These are phyloP conservation scores for Erpobdella octoculata DNA, from an alignment of 2,888 invertebrate genomes.

Conservation along the genomic window DNA sequence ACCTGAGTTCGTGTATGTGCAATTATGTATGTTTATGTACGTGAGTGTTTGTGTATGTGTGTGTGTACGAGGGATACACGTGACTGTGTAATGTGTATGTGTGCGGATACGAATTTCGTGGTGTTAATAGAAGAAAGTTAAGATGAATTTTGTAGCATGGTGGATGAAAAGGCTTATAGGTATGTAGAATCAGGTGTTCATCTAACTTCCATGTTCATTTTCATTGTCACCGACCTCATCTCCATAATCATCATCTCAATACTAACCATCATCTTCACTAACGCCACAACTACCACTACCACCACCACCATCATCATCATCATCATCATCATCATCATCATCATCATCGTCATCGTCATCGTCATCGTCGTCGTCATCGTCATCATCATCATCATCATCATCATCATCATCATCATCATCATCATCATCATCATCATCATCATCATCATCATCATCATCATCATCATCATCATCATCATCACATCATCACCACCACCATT, in stretches of 20 bases:
- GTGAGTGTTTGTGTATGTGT: too few species aligned
- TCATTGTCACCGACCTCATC: too few species aligned
- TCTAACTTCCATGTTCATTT: too few species aligned
- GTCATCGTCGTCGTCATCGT: constrained; percentile 4
- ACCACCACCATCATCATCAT: constrained; percentile 5
- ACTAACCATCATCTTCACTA: not conserved
- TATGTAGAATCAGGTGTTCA: too few species aligned
- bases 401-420: constrained; percentile 6
- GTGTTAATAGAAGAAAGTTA: too few species aligned
- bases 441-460: constrained; percentile 16
- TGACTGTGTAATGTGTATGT: too few species aligned
- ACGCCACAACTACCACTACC: not conserved
- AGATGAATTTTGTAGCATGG: too few species aligned
- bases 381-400: constrained; percentile 4
- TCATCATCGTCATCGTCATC: constrained; percentile 21
- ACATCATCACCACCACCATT: not conserved
- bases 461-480: constrained; percentile 15
- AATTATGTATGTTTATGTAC: too few species aligned
- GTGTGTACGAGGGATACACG: too few species aligned
- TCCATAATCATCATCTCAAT: not conserved
- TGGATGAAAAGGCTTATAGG: too few species aligned
- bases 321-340: constrained; percentile 23
- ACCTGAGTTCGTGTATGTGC: too few species aligned
- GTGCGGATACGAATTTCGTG: too few species aligned
- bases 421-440: constrained; percentile 8